Base-by-base conservation (phyloP, 2,797 vertebrate genomes). In the Pseudotriccus pelzelni region DNA sequence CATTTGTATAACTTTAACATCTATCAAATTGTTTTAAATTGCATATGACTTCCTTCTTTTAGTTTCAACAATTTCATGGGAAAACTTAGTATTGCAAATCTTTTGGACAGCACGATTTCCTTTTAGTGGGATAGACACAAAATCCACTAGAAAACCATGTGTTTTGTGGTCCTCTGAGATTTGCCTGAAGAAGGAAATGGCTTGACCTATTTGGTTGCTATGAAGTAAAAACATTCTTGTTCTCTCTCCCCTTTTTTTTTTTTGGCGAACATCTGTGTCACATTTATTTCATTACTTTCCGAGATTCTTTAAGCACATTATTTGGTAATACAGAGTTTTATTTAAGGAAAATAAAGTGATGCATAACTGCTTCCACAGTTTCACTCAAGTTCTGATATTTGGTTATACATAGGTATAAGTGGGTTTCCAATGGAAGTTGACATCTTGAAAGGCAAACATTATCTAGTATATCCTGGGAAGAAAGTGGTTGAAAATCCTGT, bases 131-230 rank as follows among this genome's bases (percentile, higher is more conserved):
- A 87, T 87, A 97, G 95, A 95, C 55, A 94, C 67, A 91, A 90
- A 97, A 94, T 93, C 67, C 93, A 82, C 91, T 90, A 92, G 96
- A 97, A 97, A 95, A 94, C 95, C 97, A 97, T 97, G 95, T 97
- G 96, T 96, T 97, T 86, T 96, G 91, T 77, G 94, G 95, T 94
- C 98, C 97, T 92, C 74, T 73, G 98, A 96, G 98, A 97, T 85
- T 98, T 98, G 96, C 95, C 95, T 97, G 96, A 84, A 98, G 97
- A 96, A 97, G 97, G 98, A 98, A 98, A 97, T 97, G 97, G 97
- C 95, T 95, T 98, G 98, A 98, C 97, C 98, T 98, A 95, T 98
- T 98, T 95, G 94, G 97, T 98, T 98, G 98, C 98, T 98, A 97
- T 97, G 98, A 98, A 98, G 94, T 95, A 97, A 98, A 98, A 98